Evolutionary conservation across 35 echinoderm and acorn worm genomes (phyloP), one percentile per base, ranked within the genome.

Genomic region (Strongylocentrotus purpuratus): DNA sequence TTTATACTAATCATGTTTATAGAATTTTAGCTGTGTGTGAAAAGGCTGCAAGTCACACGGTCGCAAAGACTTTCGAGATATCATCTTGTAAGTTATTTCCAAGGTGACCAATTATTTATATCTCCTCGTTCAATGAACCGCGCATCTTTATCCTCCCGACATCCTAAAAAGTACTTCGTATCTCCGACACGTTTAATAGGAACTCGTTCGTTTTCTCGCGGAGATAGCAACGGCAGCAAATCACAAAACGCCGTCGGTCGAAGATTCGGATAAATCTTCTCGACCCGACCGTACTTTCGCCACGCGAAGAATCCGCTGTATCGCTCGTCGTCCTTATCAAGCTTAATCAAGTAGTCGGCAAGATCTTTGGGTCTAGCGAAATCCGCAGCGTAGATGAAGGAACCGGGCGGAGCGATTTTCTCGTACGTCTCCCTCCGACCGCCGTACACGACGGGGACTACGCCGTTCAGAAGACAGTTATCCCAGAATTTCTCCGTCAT

Each of bases 401-500:
- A 97, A 45, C 95, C 94, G 45, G 96, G 96, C 4, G 96, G 96
- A 1, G 96, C 96, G 12, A 94, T 22, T 88, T 86, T 95, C 48
- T 88, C 33, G 85, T 97, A 97, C 20, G 55, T 61, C 61, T 94
- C 92, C 61, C 61, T 94, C 14, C 45, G 86, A 2, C 94, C 93
- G 12, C 96, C 96, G 50, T 96, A 90, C 20, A 97, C 96, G 45
- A 97, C 95, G 31, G 96, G 96, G 31, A 97, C 95, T 25, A 92
- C 33, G 47, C 94, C 92, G 48, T 96, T 94, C 6, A 45, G 31
- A 31, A 86, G 58, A 48, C 89, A 50, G 13, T 90, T 90, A 33
- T 87, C 92, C 96, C 96, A 97, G 33, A 97, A 65, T 58, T 97
- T 97, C 92, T 97, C 96, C 0, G 96, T 97, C 46, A 96, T 78